These are phyloP conservation scores for Antigone vipio DNA, from an alignment of 2,113 vertebrate species.

Conservation along the genomic window DNA sequence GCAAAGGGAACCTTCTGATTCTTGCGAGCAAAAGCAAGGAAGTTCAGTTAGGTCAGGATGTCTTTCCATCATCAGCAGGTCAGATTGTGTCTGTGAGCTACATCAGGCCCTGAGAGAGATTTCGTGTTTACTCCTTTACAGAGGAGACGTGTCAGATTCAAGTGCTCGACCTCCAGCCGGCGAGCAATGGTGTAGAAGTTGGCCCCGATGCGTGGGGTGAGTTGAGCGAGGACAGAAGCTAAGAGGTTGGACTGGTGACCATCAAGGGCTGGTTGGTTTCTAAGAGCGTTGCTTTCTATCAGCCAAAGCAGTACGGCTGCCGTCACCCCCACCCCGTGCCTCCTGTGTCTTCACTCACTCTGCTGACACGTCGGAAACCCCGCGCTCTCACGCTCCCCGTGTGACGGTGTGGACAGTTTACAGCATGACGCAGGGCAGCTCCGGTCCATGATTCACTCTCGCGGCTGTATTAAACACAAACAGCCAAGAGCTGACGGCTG, in stretches of 20 bases:
- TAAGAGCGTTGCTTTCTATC: neutral
- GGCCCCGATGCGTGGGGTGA: accelerated
- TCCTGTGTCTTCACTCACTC: neutral
- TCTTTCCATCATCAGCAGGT: neutral
- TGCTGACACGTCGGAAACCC: neutral
- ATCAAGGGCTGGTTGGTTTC: neutral
- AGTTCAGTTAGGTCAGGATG: neutral
- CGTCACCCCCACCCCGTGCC: neutral
- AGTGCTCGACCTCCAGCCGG: neutral
- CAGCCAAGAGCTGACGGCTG: neutral
- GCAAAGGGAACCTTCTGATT: neutral
- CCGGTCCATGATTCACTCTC: neutral
- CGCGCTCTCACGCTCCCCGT: too few relatives aligned
- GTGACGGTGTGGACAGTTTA: neutral
- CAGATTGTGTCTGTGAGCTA: neutral
- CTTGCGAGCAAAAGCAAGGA: neutral
- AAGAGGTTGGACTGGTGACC: neutral
- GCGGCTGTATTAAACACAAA: neutral
- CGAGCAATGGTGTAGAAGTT: neutral
- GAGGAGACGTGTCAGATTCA: neutral
- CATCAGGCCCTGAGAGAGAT: neutral
- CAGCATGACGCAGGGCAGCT: neutral
- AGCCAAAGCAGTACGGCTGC: neutral
- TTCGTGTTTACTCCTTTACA: neutral
- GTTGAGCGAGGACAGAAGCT: neutral